Conservation (phyloP, 1,140 invertebrate genomes). For the Leptestheria dahalacensis region DNA sequence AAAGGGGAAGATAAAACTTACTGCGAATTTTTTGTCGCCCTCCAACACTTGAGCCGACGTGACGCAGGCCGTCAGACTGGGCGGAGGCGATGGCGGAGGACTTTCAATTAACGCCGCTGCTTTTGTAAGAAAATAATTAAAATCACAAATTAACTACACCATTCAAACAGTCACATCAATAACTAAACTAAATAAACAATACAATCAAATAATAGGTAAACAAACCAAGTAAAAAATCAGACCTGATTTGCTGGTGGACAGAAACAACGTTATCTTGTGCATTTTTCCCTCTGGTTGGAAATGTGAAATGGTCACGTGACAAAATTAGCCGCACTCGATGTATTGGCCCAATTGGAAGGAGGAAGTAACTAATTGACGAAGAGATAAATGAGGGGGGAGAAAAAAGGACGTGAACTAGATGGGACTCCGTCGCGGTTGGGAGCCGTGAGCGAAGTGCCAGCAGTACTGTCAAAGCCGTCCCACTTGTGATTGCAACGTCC, state of each 20-base stretch:
- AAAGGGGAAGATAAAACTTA: constrained; percentile 21
- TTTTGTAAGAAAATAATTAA: background rate
- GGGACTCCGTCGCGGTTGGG: background rate
- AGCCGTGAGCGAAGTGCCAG: background rate
- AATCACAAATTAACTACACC: no score
- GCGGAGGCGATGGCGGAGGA: background rate
- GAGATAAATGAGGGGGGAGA: background rate
- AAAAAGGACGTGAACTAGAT: no score
- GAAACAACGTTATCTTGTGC: background rate
- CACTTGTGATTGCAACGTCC: no score
- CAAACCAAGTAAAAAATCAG: no score
- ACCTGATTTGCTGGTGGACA: background rate
- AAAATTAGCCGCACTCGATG: no score
- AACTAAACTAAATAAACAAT: no score
- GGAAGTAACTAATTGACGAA: background rate
- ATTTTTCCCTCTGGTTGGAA: no score
- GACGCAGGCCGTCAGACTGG: constrained; percentile 3
- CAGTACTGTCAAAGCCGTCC: no score
- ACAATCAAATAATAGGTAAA: no score
- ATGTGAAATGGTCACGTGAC: no score
- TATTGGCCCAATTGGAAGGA: no score
- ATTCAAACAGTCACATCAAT: no score
- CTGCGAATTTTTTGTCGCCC: constrained; percentile 35
- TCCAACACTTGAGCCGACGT: constrained; percentile 4
- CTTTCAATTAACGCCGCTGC: background rate